These are phyloP conservation scores for Paramacrobiotus metropolitanus DNA, from an alignment of 1,140 invertebrate genomes.

Conservation along the genomic window DNA sequence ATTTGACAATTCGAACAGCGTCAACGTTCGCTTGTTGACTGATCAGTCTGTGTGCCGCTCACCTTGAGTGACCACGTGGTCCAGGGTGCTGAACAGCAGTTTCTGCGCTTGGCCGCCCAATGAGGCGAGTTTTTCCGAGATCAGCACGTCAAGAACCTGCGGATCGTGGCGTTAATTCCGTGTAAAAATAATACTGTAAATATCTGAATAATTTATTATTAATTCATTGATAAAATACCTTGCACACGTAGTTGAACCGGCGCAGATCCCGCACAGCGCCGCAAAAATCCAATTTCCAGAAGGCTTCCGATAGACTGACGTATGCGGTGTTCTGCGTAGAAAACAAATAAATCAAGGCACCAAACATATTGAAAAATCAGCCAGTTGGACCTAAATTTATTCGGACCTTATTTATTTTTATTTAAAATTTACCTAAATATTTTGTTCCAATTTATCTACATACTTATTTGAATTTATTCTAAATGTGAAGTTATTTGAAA, in stretches of 20 bases:
- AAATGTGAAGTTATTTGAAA: too few relatives aligned
- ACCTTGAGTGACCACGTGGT: slow-evolving; percentile 77
- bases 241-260: slow-evolving; percentile 86
- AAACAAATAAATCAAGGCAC: too few relatives aligned
- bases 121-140: slow-evolving; percentile 52
- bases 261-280: slow-evolving; percentile 76
- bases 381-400: too few relatives aligned
- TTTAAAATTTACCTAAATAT: too few relatives aligned
- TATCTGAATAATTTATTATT: not conserved
- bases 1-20: too few relatives aligned
- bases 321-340: slow-evolving; percentile 59
- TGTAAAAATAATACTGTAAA: slow-evolving; percentile 8
- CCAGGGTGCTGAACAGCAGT: slow-evolving; percentile 69
- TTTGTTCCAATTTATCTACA: too few relatives aligned
- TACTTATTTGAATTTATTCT: too few relatives aligned
- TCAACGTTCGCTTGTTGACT: too few relatives aligned
- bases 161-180: too few relatives aligned
- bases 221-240: slow-evolving; percentile 25
- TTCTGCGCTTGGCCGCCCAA: slow-evolving; percentile 80
- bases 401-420: too few relatives aligned
- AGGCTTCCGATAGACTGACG: slow-evolving; percentile 77
- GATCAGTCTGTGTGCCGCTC: slow-evolving; percentile 11
- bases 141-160: slow-evolving; percentile 50
- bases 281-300: slow-evolving; percentile 73
- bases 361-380: too few relatives aligned